Conservation (phyloP, 2,113 vertebrate species). For the Thunnus thynnus region DNA sequence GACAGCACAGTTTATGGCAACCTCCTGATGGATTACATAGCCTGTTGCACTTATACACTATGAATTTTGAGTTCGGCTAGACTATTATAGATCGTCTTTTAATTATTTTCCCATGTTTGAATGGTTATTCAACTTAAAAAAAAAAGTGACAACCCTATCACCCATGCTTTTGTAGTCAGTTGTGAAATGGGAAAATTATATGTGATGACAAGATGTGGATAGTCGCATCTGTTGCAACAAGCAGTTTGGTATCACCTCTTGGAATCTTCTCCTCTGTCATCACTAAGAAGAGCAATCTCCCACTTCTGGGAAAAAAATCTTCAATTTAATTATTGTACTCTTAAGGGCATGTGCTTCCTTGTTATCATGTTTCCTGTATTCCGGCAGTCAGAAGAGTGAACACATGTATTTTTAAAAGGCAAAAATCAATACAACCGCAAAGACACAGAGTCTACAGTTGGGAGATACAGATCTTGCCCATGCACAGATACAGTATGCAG, state of each 20-base stretch:
- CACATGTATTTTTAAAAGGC: constrained; percentile 46
- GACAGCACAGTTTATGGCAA: not conserved
- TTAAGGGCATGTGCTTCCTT: not conserved
- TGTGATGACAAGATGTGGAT: not conserved
- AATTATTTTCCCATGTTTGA: not conserved
- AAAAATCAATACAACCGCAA: constrained; percentile 61
- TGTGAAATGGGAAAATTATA: not conserved
- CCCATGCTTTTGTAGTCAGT: constrained; percentile 8
- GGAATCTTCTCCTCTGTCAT: not conserved
- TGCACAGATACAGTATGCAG: constrained; percentile 24
- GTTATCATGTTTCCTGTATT: constrained; percentile 35
- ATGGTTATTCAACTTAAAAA: not conserved
- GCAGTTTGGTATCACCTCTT: not conserved
- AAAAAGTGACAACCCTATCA: not conserved
- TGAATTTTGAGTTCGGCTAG: not conserved
- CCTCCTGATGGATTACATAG: not conserved
- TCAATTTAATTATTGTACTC: not conserved
- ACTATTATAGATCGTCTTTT: not conserved
- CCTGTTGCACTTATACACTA: not conserved
- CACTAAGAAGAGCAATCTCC: not conserved
- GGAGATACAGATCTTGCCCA: constrained; percentile 1
- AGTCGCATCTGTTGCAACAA: constrained; percentile 2
- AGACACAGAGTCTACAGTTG: constrained; percentile 33
- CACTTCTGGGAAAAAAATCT: not conserved
- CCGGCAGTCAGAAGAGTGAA: constrained; percentile 24